phyloP scores from a whole-genome alignment of 1,140 invertebrate species.

The Sweltsa coloradensis region DNA sequence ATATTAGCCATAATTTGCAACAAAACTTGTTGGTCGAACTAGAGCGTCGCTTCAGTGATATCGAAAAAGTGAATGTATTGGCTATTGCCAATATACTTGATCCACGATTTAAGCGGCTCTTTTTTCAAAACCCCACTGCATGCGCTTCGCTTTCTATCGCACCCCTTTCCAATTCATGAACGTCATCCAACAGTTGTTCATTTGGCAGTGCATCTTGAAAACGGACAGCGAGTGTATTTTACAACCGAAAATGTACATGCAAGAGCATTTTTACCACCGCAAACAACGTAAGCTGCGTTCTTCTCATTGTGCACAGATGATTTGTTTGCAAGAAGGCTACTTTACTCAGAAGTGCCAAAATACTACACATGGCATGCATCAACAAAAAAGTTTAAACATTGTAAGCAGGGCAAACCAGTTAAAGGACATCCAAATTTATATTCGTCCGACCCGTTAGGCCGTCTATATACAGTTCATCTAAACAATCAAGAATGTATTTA shows the following conservation, averaged over 20 bases:
- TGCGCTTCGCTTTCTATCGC: too few relatives aligned
- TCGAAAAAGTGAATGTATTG: too few relatives aligned
- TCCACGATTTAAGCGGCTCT: too few relatives aligned
- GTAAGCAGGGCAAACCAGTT: conserved; percentile 18
- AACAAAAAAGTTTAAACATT: conserved; percentile 19
- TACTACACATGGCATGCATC: conserved; percentile 28
- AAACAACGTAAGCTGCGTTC: conserved; percentile 25
- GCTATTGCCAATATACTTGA: too few relatives aligned
- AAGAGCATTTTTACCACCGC: conserved; percentile 9
- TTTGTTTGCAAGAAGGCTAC: conserved; percentile 26
- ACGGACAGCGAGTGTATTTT: conserved; percentile 23
- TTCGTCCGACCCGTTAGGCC: conserved; percentile 22
- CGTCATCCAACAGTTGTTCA: conserved; percentile 8
- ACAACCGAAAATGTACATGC: conserved; percentile 17
- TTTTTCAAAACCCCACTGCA: too few relatives aligned
- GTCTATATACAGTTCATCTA: conserved; percentile 29
- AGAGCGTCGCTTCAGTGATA: too few relatives aligned
- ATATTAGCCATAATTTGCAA: too few relatives aligned
- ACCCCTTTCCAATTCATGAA: conserved; percentile 13
- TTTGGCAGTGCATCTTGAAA: conserved; percentile 22
- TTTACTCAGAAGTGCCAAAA: conserved; percentile 26
- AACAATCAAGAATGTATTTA: conserved; percentile 27
- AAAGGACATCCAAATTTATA: conserved; percentile 20
- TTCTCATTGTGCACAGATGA: conserved; percentile 22
- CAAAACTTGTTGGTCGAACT: too few relatives aligned